Evolutionary conservation across 2,797 vertebrate species (phyloP), one percentile per base, ranked within the genome.

Genomic region (Loriculus beryllinus): DNA sequence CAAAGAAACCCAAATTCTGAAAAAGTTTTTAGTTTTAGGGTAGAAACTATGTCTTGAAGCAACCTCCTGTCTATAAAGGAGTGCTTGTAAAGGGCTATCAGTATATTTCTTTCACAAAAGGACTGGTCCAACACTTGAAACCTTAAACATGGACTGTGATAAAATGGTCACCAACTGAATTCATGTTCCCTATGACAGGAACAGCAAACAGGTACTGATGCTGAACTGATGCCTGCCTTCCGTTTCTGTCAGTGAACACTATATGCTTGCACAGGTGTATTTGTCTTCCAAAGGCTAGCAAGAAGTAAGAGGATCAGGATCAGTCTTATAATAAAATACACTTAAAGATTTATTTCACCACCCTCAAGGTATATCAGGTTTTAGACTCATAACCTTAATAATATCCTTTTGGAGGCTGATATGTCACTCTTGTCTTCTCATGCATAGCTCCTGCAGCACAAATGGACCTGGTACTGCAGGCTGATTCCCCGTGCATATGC

Each of bases 201-300:
- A 63, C 10, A 86, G 82, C 39, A 91, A 71, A 71, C 28, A 48
- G 40, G 37, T 49, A 91, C 39, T 52, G 72, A 88, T 91, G 82
- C 59, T 86, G 69, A 87, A 91, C 86, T 56, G 65, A 93, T 63
- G 72, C 14, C 49, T 81, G 72, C 26, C 82, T 92, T 64, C 45
- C 47, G 14, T n/a, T 75, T 76, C 82, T 90, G 59, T 56, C 79
- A 88, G 67, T 10, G 29, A 86, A 69, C 43, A 45, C 28, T 43
- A 1, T 29, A 51, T 83, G 60, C 92, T 92, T 94, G 59, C 40
- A 75, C 22, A 67, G 45, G 65, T 81, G 72, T 93, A 68, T 93
- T 90, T 93, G 81, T 78, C 95, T 91, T 81, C 72, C 69, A 90
- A 75, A 39, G 28, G 69, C 62, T 72, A 68, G 31, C 26, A 84